phyloP scores from a whole-genome alignment of 1,140 invertebrate genomes.

The Drosophila kanapiae region DNA sequence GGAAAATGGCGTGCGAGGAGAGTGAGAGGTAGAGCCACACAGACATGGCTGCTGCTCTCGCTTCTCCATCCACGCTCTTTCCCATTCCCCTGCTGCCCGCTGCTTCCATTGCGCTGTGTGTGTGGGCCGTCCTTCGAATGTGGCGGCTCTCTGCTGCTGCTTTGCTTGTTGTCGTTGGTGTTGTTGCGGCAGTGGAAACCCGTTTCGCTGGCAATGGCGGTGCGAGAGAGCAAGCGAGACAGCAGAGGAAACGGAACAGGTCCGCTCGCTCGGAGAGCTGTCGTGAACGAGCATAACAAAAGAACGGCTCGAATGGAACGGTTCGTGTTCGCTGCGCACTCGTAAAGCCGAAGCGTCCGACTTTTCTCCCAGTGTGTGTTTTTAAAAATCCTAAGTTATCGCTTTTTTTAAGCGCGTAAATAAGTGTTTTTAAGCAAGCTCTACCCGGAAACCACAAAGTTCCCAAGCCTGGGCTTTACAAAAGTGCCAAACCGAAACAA shows the following conservation, averaged over 20 bases:
- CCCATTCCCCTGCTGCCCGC: conserved; percentile 1
- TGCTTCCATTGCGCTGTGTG: conserved; percentile 37
- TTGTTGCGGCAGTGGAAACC: conserved; percentile 49
- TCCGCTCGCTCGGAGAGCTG: conserved; percentile 72
- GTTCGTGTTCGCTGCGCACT: conserved; percentile 71
- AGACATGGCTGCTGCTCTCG: conserved; percentile 52
- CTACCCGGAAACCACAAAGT: background rate
- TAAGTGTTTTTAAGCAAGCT: conserved; percentile 3
- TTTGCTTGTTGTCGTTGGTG: conserved; percentile 1
- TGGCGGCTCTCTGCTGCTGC: conserved; percentile 24
- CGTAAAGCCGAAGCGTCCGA: conserved; percentile 28
- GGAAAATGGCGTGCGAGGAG: conserved; percentile 69
- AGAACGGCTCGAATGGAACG: conserved; percentile 84
- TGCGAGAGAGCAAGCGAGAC: conserved; percentile 45
- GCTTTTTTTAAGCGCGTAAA: conserved; percentile 19
- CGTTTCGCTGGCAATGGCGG: conserved; percentile 76
- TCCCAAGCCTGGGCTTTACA: conserved; percentile 5
- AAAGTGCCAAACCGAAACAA: conserved; percentile 29
- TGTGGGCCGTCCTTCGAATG: conserved; percentile 69
- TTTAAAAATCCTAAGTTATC: conserved; percentile 19
- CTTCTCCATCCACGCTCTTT: conserved; percentile 8
- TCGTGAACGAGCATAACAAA: conserved; percentile 79
- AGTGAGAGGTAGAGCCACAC: conserved; percentile 30
- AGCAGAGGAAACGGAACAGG: conserved; percentile 59
- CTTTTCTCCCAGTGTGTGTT: conserved; percentile 42